Evolutionary conservation across 2,888 invertebrate genomes (phyloP), one percentile per base, ranked within the genome.

Genomic region (Piscicola geometra): DNA sequence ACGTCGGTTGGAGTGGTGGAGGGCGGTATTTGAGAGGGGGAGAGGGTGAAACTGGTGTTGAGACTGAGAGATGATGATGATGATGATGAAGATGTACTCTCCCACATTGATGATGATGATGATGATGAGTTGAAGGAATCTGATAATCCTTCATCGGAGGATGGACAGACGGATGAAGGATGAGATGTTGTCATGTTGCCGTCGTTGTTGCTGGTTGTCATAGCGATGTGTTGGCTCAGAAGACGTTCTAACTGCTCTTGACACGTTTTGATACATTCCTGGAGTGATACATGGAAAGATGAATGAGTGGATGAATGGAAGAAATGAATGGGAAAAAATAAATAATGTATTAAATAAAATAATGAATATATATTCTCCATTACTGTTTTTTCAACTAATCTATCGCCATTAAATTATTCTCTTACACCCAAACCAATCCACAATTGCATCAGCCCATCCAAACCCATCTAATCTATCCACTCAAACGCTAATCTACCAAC

Each of bases 201-300:
- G 60, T 56, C n/a, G 33, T 35, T 32, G 3, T 32, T 64, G 12
- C 33, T 3, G 12, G 71, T n/a, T 21, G 71, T 56, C 56, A 78
- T 78, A 18, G 82, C 81, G 77, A 84, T 79, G 79, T 82, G 83
- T 75, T 80, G 81, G 30, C 82, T 80, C 52, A 85, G 77, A 9
- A 82, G 82, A 77, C 83, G 82, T 77, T 84, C 84, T 15, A 85
- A 83, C 75, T 83, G 83, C 78, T 84, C 84, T 78, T 83, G 83
- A 77, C 84, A 85, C 1, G 82, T 80, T 74, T 82, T 79, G n/a
- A 85, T 79, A 76, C 82, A 82, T 70, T 85, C 85, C 84, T 84
- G 80, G 15, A 21, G 2, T 5, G 5, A n/a, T 3, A 21, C 5
- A n/a, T 18, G 5, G 25, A 56, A 56, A 5, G 60, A 56, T 56